These are phyloP conservation scores for Athene noctua DNA, from an alignment of 2,113 vertebrate genomes.

Conservation along the genomic window DNA sequence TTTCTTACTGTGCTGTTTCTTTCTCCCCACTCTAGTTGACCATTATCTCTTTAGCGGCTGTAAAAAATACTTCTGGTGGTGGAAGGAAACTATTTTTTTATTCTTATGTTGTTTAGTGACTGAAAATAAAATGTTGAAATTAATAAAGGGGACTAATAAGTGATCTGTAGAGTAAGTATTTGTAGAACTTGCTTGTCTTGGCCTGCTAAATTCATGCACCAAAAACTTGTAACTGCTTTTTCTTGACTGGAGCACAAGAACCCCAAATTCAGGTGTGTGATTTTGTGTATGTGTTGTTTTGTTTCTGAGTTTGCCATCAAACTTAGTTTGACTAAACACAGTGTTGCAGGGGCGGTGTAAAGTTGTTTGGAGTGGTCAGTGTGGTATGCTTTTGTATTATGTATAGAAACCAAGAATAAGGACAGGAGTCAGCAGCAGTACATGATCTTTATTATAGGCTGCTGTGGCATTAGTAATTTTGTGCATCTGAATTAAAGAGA, in stretches of 20 bases:
- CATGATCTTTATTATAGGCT: background rate
- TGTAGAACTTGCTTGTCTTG: background rate
- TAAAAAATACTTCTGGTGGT: background rate
- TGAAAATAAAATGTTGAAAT: background rate
- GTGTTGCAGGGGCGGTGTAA: background rate
- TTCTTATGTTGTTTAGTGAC: background rate
- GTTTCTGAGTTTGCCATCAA: background rate
- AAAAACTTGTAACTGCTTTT: background rate
- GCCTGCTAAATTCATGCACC: background rate
- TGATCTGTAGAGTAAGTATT: background rate
- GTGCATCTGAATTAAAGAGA: background rate
- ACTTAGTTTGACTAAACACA: rapidly evolving
- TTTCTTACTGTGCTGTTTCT: background rate
- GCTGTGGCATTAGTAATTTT: background rate
- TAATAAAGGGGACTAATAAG: background rate
- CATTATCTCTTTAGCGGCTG: background rate
- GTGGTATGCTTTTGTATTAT: background rate
- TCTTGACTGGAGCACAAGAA: background rate
- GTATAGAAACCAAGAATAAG: background rate
- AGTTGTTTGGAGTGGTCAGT: background rate
- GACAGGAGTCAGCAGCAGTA: background rate
- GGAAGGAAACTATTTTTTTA: background rate
- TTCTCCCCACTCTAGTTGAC: background rate
- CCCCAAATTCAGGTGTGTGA: background rate
- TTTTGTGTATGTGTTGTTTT: background rate